Conservation (phyloP, 2,113 vertebrate species). For the Bubo bubo region DNA sequence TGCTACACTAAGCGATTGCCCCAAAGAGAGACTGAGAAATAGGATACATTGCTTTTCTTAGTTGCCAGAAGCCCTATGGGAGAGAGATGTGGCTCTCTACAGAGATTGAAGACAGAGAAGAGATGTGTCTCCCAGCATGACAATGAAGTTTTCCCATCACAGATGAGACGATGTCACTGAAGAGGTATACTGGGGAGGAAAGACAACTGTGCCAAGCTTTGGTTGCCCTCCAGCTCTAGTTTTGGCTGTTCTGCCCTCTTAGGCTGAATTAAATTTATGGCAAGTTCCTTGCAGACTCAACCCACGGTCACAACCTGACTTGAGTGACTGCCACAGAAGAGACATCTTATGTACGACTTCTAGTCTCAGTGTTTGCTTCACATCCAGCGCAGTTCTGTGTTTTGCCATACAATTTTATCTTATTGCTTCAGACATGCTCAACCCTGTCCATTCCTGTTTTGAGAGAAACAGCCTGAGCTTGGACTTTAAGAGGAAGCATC, state of each 20-base stretch:
- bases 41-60: accelerated
- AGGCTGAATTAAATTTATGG: neutral
- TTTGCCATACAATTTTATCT: neutral
- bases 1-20: neutral
- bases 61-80: neutral
- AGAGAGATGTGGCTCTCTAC: neutral
- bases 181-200: neutral
- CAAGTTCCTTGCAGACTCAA: neutral
- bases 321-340: neutral
- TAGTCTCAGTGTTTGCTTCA: neutral
- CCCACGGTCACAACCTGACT: neutral
- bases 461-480: neutral
- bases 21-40: neutral
- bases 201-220: neutral
- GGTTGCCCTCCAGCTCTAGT: neutral
- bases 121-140: neutral
- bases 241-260: neutral
- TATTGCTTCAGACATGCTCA: neutral
- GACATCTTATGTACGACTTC: neutral
- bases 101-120: neutral
- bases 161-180: accelerated
- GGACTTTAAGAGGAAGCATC: neutral
- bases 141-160: neutral
- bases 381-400: neutral
- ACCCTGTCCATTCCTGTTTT: neutral